Evolutionary conservation across 2,797 vertebrate species (phyloP).

Genomic region (Borostomias antarcticus): DNA sequence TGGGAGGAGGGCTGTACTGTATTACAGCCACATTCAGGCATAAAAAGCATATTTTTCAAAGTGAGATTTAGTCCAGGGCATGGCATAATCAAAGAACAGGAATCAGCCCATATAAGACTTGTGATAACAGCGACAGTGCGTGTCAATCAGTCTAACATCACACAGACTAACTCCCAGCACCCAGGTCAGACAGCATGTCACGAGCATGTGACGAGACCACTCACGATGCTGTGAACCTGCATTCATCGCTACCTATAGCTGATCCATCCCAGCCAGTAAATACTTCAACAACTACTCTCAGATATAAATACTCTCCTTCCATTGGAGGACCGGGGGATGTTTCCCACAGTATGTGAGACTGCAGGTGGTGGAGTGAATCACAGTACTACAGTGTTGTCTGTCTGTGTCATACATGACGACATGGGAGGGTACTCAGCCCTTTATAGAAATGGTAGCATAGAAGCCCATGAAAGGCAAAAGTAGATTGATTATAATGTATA

Average conservation of each 20-base stretch:
- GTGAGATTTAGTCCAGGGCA: neutral
- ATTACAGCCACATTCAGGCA: too few species aligned
- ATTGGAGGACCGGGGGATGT: neutral
- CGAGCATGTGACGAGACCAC: too few species aligned
- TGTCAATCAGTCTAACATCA: constrained; percentile 30
- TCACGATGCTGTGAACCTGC: neutral
- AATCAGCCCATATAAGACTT: neutral
- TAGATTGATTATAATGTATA: neutral
- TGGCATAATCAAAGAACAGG: neutral
- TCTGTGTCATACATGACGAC: neutral
- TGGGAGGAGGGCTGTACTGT: neutral
- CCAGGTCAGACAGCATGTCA: constrained; percentile 3
- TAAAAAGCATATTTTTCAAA: neutral
- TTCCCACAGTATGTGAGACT: neutral
- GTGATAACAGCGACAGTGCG: constrained; percentile 24
- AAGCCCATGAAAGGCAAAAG: neutral
- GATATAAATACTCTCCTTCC: constrained; percentile 12
- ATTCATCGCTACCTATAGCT: constrained; percentile 7
- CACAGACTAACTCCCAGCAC: neutral
- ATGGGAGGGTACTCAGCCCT: neutral
- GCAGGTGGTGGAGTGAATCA: neutral
- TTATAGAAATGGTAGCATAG: too few species aligned
- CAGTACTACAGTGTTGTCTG: neutral
- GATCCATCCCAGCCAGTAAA: constrained; percentile 11
- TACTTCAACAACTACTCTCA: constrained; percentile 10